A percentile compares a stretch with the other conserved stretches of the same genome.
Evolutionary conservation across 2,888 invertebrate species (phyloP).

Genomic region (Syritta pipiens): DNA sequence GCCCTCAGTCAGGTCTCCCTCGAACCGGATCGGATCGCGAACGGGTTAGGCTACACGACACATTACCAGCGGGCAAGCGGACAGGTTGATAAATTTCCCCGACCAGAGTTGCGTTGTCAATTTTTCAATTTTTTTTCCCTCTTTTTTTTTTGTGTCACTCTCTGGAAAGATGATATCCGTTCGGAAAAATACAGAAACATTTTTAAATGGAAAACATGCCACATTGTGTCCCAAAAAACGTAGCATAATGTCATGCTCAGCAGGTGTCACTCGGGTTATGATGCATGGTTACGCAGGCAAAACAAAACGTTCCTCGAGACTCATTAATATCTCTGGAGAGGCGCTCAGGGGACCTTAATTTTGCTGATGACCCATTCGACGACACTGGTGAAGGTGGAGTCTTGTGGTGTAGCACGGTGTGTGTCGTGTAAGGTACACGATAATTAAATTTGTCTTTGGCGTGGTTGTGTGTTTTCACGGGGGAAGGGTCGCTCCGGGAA

Average conservation of each 20-base stretch:
- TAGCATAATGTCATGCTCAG: slow-evolving; percentile 46
- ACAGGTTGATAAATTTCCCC: slow-evolving; percentile 56
- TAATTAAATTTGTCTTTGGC: slow-evolving; percentile 57
- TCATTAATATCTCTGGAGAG: slow-evolving; percentile 47
- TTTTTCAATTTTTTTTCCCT: no score
- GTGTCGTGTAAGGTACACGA: slow-evolving; percentile 47
- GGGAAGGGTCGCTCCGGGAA: slow-evolving; percentile 35
- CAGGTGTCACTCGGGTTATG: slow-evolving; percentile 58
- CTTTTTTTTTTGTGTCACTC: slow-evolving; percentile 63
- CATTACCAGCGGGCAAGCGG: not conserved
- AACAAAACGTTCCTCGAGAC: slow-evolving; percentile 50
- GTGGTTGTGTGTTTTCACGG: slow-evolving; percentile 4
- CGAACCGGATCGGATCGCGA: not conserved
- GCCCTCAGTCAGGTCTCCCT: not conserved
- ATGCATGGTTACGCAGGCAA: slow-evolving; percentile 39
- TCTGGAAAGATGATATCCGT: slow-evolving; percentile 64
- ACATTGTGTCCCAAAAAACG: slow-evolving; percentile 12
- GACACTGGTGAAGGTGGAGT: slow-evolving; percentile 28
- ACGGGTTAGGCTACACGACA: slow-evolving; percentile 30
- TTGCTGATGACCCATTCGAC: slow-evolving; percentile 32
- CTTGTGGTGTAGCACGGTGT: slow-evolving; percentile 45
- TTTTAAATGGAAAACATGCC: slow-evolving; percentile 50
- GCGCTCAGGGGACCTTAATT: not conserved
- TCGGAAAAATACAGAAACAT: slow-evolving; percentile 25
- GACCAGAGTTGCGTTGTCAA: slow-evolving; percentile 26